A percentile compares a stretch with the other conserved stretches of the same genome.
These are phyloP conservation scores for Puntigrus tetrazona DNA, from an alignment of 2,113 vertebrate species.

Conservation along the genomic window DNA sequence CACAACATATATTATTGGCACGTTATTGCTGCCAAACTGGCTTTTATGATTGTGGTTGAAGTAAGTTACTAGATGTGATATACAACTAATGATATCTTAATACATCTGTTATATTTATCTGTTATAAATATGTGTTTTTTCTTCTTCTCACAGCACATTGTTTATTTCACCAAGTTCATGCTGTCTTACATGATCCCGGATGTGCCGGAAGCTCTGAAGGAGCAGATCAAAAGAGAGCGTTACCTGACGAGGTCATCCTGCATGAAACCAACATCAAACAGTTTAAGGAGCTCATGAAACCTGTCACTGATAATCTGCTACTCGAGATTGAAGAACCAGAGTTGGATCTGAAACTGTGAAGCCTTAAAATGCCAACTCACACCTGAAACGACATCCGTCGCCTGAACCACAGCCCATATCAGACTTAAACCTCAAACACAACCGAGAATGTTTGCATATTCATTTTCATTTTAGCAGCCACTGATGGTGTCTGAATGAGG, in stretches of 20 bases:
- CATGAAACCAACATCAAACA: slow-evolving; percentile 85
- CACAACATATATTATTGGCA: slow-evolving; percentile 96
- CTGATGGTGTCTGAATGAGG: too few relatives aligned
- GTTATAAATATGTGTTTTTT: neutral
- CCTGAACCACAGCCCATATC: neutral
- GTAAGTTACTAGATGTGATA: slow-evolving; percentile 68
- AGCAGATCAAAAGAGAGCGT: slow-evolving; percentile 89
- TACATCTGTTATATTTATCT: too few relatives aligned
- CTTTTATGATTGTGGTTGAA: slow-evolving; percentile 97
- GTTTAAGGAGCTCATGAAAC: slow-evolving; percentile 76
- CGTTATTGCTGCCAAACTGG: slow-evolving; percentile 93
- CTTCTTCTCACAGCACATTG: slow-evolving; percentile 81
- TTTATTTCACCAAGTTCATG: slow-evolving; percentile 92
- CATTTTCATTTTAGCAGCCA: neutral
- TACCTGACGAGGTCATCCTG: slow-evolving; percentile 90
- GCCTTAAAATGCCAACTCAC: neutral
- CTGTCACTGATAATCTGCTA: slow-evolving; percentile 51
- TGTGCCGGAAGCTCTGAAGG: slow-evolving; percentile 87
- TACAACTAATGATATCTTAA: neutral
- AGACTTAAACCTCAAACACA: slow-evolving; percentile 6
- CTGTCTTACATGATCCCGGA: slow-evolving; percentile 97
- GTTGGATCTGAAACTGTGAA: slow-evolving; percentile 43
- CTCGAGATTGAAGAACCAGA: slow-evolving; percentile 5
- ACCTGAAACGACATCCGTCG: neutral
- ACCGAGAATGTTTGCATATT: neutral